Evolutionary conservation across 2,113 vertebrate species (phyloP).

Genomic region (Heloderma charlesbogerti): DNA sequence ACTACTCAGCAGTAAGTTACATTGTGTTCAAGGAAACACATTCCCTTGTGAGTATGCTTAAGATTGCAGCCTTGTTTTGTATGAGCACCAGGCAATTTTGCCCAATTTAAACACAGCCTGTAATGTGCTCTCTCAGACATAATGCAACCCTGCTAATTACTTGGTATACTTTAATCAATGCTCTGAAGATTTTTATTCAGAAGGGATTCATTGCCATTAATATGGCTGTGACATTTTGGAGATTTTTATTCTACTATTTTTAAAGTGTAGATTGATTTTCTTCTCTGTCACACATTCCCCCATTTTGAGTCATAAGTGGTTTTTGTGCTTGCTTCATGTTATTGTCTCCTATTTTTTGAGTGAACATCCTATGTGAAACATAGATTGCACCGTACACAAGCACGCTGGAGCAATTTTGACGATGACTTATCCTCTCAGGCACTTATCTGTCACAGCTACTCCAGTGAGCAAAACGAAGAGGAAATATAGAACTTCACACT

Average conservation of each 20-base stretch:
- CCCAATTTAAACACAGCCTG: background rate
- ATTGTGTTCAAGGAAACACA: background rate
- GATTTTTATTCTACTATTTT: background rate
- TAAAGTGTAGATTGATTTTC: background rate
- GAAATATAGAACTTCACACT: conserved; percentile 40
- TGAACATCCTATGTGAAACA: background rate
- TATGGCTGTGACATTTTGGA: background rate
- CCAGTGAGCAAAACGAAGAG: conserved; percentile 42
- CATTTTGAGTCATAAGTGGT: background rate
- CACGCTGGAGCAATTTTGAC: background rate
- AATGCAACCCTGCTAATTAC: background rate
- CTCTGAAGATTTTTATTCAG: background rate
- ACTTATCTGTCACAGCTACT: conserved; percentile 18
- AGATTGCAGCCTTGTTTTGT: background rate
- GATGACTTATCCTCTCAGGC: conserved; percentile 39
- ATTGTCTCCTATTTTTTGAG: conserved; percentile 31
- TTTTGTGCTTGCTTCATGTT: background rate
- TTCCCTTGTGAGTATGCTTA: background rate
- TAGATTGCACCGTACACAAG: conserved; percentile 19
- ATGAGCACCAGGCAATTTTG: background rate
- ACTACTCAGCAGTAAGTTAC: background rate
- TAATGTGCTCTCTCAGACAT: background rate
- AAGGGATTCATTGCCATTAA: background rate
- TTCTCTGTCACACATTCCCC: background rate
- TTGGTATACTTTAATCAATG: conserved; percentile 6